These are phyloP conservation scores for Protodeltote pygarga DNA, from an alignment of 2,888 invertebrate genomes.

Conservation along the genomic window DNA sequence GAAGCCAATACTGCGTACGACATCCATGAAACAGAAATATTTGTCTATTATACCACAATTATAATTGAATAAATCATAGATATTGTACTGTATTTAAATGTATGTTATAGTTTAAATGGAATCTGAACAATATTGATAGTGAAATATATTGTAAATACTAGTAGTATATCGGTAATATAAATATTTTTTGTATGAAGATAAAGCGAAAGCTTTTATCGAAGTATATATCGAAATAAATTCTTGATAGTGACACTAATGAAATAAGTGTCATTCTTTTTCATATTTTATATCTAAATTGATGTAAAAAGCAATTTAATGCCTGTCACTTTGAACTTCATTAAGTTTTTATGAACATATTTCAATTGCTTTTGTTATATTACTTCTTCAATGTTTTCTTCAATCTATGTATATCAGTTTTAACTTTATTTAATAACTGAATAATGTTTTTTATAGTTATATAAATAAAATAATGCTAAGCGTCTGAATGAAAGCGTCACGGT, in stretches of 20 bases:
- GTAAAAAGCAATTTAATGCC: not conserved
- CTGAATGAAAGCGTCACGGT: too few relatives aligned
- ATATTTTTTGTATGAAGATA: slow-evolving; percentile 45
- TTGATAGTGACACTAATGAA: too few relatives aligned
- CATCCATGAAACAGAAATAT: slow-evolving; percentile 58
- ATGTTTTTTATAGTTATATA: too few relatives aligned
- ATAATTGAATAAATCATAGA: slow-evolving; percentile 61
- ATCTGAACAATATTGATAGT: slow-evolving; percentile 48
- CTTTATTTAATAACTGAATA: too few relatives aligned
- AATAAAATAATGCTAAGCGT: too few relatives aligned
- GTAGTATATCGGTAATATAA: slow-evolving; percentile 22
- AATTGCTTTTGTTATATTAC: too few relatives aligned
- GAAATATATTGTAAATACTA: slow-evolving; percentile 50
- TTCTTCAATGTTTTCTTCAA: too few relatives aligned
- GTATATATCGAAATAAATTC: slow-evolving; percentile 21
- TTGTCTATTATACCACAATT: slow-evolving; percentile 83
- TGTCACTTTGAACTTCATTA: too few relatives aligned
- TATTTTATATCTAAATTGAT: slow-evolving; percentile 12
- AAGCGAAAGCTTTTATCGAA: slow-evolving; percentile 22
- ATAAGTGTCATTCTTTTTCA: slow-evolving; percentile 5
- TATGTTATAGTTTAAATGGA: slow-evolving; percentile 54
- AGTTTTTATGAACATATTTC: too few relatives aligned
- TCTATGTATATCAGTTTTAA: too few relatives aligned
- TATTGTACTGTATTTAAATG: slow-evolving; percentile 57
- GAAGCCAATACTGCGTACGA: slow-evolving; percentile 30